Base-by-base conservation (phyloP, 2,888 invertebrate genomes). In the Neoitamus cyanurus region DNA sequence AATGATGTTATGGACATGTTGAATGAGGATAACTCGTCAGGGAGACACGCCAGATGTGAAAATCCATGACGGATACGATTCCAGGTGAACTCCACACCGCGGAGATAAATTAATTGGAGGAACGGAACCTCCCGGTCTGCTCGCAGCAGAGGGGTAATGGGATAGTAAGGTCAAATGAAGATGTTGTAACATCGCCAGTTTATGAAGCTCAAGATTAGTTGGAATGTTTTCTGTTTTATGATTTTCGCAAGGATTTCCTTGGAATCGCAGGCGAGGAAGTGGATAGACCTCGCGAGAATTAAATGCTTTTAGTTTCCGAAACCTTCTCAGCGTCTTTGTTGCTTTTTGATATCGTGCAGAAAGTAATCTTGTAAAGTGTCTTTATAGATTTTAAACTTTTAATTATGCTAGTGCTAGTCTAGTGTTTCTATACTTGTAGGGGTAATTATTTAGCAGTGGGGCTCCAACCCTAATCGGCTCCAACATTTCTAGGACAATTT, bases 61-160 rank as follows among this genome's bases (percentile, higher is more conserved):
- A 73, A 11, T 31, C 73, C 11, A 36, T 73, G 73, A 73, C 73
- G 73, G 73, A 73, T 36, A 20, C 15, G 73, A 73, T 73, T 58
- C 20, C 58, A 58, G n/a, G 25, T 25, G 58, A 58, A 58, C 58
- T 58, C 58, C 58, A 20, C 58, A 25, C 58, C 20, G 3, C 9
- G 25, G 25, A 7, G 25, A 15, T 58, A 5, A 5, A 34, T 34
- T 58, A 58, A 58, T 58, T 58, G 58, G 25, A 58, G 58, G 20
- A 25, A 20, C 25, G 9, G 9, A 58, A 58, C 58, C 48, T 20
- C 25, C 20, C 20, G 58, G 25, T 20, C 58, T 25, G 9, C 7
- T 7, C 3, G 34, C 6, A 58, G 58, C 15, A 15, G 58, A 58
- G 20, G 58, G 58, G 58, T 58, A 58, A 58, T 58, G 58, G 58